Conservation (phyloP, 2,888 invertebrate genomes). For the Leucoma salicis region DNA sequence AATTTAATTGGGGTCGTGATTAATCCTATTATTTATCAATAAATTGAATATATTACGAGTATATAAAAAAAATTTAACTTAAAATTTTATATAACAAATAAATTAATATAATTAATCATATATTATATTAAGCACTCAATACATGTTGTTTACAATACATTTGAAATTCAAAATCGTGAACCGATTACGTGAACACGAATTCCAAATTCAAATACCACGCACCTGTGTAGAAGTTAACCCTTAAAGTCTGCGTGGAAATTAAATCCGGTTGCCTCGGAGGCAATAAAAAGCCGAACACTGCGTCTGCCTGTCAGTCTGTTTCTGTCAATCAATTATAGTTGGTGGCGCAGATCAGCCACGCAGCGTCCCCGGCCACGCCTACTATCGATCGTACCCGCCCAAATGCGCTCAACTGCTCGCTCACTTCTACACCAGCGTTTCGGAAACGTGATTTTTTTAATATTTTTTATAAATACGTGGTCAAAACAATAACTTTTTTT, state of each 20-base stretch:
- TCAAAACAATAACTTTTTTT: not conserved
- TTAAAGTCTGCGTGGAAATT: slow-evolving; percentile 32
- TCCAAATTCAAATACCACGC: slow-evolving; percentile 6
- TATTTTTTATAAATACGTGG: not conserved
- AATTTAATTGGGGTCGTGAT: too few relatives aligned
- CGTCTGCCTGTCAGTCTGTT: slow-evolving; percentile 70
- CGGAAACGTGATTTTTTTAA: slow-evolving; percentile 20
- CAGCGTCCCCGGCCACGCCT: slow-evolving; percentile 68
- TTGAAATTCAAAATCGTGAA: too few relatives aligned
- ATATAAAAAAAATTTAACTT: too few relatives aligned
- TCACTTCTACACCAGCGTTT: slow-evolving; percentile 8
- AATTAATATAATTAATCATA: too few relatives aligned
- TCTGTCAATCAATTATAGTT: slow-evolving; percentile 76
- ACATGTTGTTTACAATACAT: too few relatives aligned
- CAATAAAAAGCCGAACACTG: slow-evolving; percentile 60
- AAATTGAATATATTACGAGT: too few relatives aligned
- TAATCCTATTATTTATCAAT: too few relatives aligned
- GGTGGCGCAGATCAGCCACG: slow-evolving; percentile 62
- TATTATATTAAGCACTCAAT: too few relatives aligned
- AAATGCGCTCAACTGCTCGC: slow-evolving; percentile 54
- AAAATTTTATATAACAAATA: too few relatives aligned
- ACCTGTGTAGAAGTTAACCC: slow-evolving; percentile 19
- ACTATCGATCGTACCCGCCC: slow-evolving; percentile 71
- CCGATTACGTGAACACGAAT: too few relatives aligned
- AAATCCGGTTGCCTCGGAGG: slow-evolving; percentile 50